A percentile compares a stretch with the other conserved stretches of the same genome.
Evolutionary conservation across 2,888 invertebrate species (phyloP).

Genomic region (Mystacides longicornis): DNA sequence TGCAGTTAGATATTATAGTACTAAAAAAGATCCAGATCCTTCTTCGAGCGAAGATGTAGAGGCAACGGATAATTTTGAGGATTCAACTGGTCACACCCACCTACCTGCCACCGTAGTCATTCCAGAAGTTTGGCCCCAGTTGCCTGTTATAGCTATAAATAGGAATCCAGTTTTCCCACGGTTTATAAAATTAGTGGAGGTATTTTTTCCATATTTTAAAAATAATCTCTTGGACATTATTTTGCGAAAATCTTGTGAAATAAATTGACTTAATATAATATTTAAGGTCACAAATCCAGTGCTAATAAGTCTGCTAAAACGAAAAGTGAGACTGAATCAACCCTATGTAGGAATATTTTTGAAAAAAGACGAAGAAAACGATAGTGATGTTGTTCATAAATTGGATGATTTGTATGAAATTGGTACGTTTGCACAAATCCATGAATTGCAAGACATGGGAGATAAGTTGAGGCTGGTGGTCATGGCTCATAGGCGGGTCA

Average conservation of each 20-base stretch:
- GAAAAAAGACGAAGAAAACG: constrained; percentile 84
- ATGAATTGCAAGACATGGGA: constrained; percentile 93
- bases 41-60: constrained; percentile 16
- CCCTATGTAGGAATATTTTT: constrained; percentile 97
- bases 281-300: constrained; percentile 74
- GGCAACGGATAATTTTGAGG: constrained; percentile 32
- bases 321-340: constrained; percentile 91
- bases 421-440: constrained; percentile 97
- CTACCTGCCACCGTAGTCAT: constrained; percentile 86
- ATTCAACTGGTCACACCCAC: constrained; percentile 39
- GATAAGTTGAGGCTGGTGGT: constrained; percentile 85
- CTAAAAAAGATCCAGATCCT: constrained; percentile 22
- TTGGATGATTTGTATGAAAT: constrained; percentile 81
- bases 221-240: neutral
- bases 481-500: constrained; percentile 87
- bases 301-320: constrained; percentile 80
- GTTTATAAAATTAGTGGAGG: constrained; percentile 96
- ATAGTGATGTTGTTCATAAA: constrained; percentile 75
- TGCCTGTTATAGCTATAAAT: constrained; percentile 90
- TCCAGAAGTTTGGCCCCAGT: constrained; percentile 93
- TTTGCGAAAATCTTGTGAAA: no score
- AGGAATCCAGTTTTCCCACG: constrained; percentile 96
- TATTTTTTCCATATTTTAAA: constrained; percentile 31
- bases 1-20: neutral
- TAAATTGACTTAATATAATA: neutral